Evolutionary conservation across 1,140 invertebrate genomes (phyloP).

Genomic region (Protaetia brevitarsis): DNA sequence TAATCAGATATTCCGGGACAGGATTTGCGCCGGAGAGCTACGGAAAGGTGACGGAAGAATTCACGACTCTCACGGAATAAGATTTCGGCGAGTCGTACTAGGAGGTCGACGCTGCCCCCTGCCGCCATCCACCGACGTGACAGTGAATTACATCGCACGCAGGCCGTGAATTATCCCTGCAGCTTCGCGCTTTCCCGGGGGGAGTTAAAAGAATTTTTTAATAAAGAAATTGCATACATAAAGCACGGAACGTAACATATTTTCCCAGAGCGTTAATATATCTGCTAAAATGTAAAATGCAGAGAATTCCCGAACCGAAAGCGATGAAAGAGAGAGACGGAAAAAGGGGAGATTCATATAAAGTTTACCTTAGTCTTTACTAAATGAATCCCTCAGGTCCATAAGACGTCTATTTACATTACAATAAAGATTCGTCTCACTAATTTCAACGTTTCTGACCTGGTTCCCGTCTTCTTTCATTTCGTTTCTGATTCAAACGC

Average conservation of each 20-base stretch:
- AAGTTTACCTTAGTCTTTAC: too few relatives aligned
- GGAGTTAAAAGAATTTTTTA: constrained; percentile 5
- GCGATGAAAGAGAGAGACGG: too few relatives aligned
- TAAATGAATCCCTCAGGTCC: too few relatives aligned
- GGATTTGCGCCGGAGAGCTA: neutral
- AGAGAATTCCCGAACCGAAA: too few relatives aligned
- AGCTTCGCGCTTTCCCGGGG: neutral
- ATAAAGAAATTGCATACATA: constrained; percentile 2
- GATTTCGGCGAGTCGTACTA: neutral
- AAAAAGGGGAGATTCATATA: too few relatives aligned
- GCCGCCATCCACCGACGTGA: neutral
- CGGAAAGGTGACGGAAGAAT: constrained; percentile 6
- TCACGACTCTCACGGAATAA: neutral
- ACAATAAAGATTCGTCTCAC: too few relatives aligned
- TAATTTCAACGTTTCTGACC: too few relatives aligned
- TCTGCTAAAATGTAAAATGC: too few relatives aligned
- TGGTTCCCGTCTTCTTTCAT: too few relatives aligned
- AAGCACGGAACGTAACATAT: neutral
- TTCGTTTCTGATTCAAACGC: too few relatives aligned
- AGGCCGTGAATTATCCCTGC: neutral
- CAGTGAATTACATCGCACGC: neutral
- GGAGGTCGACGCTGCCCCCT: constrained; percentile 1
- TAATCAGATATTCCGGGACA: constrained; percentile 10
- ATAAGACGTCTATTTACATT: too few relatives aligned
- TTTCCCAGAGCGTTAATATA: neutral